Evolutionary conservation across 2,888 invertebrate genomes (phyloP), one percentile per base, ranked within the genome.

Genomic region (Lacanobia wlatinum): DNA sequence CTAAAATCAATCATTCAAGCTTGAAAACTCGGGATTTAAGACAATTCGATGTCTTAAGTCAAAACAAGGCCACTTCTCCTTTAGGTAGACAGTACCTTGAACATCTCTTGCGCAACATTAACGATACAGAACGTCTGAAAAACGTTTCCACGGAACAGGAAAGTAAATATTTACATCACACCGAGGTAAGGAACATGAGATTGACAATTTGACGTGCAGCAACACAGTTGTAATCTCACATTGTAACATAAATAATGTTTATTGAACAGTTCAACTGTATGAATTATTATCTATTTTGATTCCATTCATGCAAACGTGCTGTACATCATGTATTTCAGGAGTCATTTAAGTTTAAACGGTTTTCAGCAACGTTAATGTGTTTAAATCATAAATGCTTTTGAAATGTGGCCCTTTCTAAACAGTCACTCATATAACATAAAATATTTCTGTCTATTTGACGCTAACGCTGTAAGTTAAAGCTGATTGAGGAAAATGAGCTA

Each of bases 271-370:
- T 28, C 10, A 40, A 62, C 40, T 73, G 78, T 78, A 81, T 77
- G 65, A 66, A 63, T 59, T 73, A 68, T 63, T 64, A 59, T 80
- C 65, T 84, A 77, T 83, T 83, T 83, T 12, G 28, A 70, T 52
- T 34, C 18, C 58, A 43, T 60, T 73, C 63, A 64, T 68, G 61
- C 66, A 59, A 59, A 53, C 76, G 23, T 75, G 56, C 58, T 74
- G 60, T 63, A 77, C 55, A 78, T 55, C 46, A 62, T 67, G 18
- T 28, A 62, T 61, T 48, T 48, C 18, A 48, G 48, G 18, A n/a
- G 7, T 43, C 28, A 53, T 50, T 78, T 43, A 4, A 60, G 18
- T 78, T 78, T 18, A 58, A 40, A 50, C 48, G 48, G n/a, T 38
- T 59, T 78, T 50, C 21, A 76, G n/a, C 12, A 8, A 76, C 50